These are phyloP conservation scores for Brachionus calyciflorus DNA, from an alignment of 1,140 invertebrate genomes.

Conservation along the genomic window DNA sequence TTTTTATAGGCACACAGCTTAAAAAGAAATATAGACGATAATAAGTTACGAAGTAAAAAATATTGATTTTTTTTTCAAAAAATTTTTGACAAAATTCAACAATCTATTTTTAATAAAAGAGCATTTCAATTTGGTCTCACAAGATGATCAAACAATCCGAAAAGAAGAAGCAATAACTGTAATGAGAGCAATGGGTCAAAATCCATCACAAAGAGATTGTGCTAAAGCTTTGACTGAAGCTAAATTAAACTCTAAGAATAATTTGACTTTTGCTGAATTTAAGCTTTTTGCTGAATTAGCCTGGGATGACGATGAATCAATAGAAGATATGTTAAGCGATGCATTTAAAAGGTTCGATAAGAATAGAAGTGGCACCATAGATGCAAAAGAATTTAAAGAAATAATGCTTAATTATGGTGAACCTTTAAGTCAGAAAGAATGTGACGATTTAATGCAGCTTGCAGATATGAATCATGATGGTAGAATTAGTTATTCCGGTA, in stretches of 20 bases:
- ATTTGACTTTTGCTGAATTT: constrained; percentile 25
- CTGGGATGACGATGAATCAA: constrained; percentile 25
- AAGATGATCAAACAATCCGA: background rate
- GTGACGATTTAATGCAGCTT: constrained; percentile 9
- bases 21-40: background rate
- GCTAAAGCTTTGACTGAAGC: background rate
- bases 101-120: background rate
- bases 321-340: background rate
- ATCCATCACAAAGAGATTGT: constrained; percentile 16
- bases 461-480: constrained; percentile 38
- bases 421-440: constrained; percentile 19
- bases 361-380: constrained; percentile 4
- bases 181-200: constrained; percentile 35
- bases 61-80: background rate
- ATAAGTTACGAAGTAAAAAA: background rate
- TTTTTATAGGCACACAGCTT: background rate
- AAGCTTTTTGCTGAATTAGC: background rate
- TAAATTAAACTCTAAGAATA: background rate
- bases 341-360: constrained; percentile 36
- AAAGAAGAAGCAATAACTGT: constrained; percentile 34
- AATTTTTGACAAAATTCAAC: too few species aligned
- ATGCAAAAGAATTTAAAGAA: constrained; percentile 14
- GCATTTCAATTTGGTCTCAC: background rate
- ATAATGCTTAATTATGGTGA: constrained; percentile 26
- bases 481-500: constrained; percentile 39